Evolutionary conservation across 2,888 invertebrate genomes (phyloP).

Genomic region (Heliconius cydno): DNA sequence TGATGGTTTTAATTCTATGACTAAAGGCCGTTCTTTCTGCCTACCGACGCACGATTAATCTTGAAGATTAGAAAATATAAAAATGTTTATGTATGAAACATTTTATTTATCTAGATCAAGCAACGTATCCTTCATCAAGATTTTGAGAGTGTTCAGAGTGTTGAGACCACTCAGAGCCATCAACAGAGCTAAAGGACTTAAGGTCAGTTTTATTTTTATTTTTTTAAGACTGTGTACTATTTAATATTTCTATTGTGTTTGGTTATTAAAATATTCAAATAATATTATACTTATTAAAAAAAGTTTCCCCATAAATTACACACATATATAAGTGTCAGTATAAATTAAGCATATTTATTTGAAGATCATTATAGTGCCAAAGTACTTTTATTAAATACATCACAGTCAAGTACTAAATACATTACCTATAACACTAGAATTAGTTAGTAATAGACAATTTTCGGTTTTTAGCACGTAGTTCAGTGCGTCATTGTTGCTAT

Average conservation of each 20-base stretch:
- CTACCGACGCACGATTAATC: neutral
- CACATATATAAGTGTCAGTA: no score
- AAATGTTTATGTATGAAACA: neutral
- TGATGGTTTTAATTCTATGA: no score
- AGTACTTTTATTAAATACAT: constrained; percentile 8
- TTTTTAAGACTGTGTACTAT: constrained; percentile 6
- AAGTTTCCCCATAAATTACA: no score
- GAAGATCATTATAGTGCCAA: no score
- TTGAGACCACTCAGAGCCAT: constrained; percentile 98
- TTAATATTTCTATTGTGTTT: neutral
- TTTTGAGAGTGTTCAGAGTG: constrained; percentile 97
- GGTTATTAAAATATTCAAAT: no score
- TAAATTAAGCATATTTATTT: no score
- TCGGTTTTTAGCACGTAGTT: constrained; percentile 95
- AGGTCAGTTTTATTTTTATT: constrained; percentile 87
- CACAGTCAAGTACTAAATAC: constrained; percentile 9
- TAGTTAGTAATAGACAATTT: constrained; percentile 47
- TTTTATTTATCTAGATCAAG: constrained; percentile 79
- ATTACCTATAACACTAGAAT: constrained; percentile 2
- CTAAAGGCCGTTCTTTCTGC: no score
- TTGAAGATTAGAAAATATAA: neutral
- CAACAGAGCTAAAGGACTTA: constrained; percentile 99
- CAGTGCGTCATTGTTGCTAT: constrained; percentile 99
- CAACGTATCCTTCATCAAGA: constrained; percentile 98
- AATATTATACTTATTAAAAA: no score